phyloP scores from a whole-genome alignment of 2,888 invertebrate genomes.

The Tanypteryx hageni region DNA sequence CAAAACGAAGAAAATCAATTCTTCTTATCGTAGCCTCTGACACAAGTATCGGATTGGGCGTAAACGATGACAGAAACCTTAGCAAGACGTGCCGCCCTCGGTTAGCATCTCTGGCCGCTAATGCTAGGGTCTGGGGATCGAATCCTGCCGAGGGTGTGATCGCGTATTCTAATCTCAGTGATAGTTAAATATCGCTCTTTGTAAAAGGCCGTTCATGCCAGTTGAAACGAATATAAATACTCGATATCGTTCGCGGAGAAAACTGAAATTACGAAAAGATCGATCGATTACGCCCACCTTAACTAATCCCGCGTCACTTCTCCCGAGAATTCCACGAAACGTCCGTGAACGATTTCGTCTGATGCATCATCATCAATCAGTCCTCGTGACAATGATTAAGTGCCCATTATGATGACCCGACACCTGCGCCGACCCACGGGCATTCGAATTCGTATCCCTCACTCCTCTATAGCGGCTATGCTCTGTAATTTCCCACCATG shows the following conservation, averaged over 20 bases:
- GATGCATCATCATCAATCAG: conserved; percentile 16
- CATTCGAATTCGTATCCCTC: neutral
- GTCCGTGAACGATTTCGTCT: neutral
- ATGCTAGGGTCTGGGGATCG: too few species aligned
- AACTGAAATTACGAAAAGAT: neutral
- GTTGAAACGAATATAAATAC: too few species aligned
- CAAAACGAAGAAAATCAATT: too few species aligned
- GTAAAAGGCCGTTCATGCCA: too few species aligned
- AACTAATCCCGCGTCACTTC: neutral
- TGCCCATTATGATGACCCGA: neutral
- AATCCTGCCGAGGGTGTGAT: too few species aligned
- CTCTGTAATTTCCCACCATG: neutral
- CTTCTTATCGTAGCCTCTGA: too few species aligned
- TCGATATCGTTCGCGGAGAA: neutral
- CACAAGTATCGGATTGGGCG: too few species aligned
- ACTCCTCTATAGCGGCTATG: neutral
- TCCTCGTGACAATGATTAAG: neutral
- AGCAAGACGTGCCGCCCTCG: too few species aligned
- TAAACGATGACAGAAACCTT: too few species aligned
- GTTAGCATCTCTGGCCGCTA: too few species aligned
- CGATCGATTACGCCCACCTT: neutral
- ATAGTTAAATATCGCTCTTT: too few species aligned
- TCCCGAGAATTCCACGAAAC: neutral
- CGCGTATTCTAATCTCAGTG: too few species aligned
- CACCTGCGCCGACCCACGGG: neutral